Base-by-base conservation (phyloP, 37 sponge, comb jelly and placozoan species). In the Cladorhizidae sp. region DNA sequence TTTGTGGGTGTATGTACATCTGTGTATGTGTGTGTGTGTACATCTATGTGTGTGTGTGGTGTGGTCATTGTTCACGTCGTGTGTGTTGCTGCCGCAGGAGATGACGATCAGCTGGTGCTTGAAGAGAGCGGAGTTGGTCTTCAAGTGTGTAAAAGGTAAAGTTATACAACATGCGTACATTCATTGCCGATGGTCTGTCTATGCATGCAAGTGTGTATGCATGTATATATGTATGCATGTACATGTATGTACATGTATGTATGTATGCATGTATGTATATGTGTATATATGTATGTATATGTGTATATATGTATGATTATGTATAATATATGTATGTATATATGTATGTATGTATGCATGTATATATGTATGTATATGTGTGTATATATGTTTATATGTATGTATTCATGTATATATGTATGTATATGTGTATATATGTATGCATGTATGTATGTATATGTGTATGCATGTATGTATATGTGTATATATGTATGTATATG, bases 121-220 rank as follows among this genome's bases (percentile, higher is more conserved):
- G 61, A 92, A 82, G 84, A 77, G 98, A 65, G 96, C 96, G 29
- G 98, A 98, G 62, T 55, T 98, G 26, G 87, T 98, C 14, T 91
- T 98, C 64, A 98, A 98, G 67, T 95, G 95, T 87, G 96, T 98
- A 43, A 98, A 98, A 88, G 98, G 96, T 93, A 32, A 14, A 15
- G 7, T 26, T 39, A 58, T 7, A 23, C 18, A 31, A 37, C 41
- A 22, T 28, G 5, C n/a, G 29, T 57, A n/a, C n/a, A n/a, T n/a
- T n/a, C n/a, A n/a, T n/a, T n/a, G n/a, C n/a, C n/a, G n/a, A n/a
- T n/a, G n/a, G 14, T 32, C 5, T 76, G 7, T 20, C 33, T 57
- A 57, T 76, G 28, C 11, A 54, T 28, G 20, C 5, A 72, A 23
- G 7, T 21, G 14, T 51, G 7, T 25, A 21, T 72, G 22, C 7